These are phyloP conservation scores for Leucophora obtusa DNA, from an alignment of 2,888 invertebrate genomes.

Conservation along the genomic window DNA sequence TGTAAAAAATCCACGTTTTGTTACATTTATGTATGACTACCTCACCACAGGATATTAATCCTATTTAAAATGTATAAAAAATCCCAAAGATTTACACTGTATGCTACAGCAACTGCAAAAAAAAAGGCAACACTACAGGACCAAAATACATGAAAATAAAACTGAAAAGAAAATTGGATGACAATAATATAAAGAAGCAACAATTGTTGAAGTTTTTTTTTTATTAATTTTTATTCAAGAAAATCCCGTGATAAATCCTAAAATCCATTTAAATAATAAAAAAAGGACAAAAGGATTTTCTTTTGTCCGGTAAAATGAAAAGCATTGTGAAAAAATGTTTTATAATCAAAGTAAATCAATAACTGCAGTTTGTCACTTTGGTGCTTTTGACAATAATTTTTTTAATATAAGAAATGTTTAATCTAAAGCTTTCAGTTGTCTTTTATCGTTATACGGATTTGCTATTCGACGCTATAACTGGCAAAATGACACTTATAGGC, in stretches of 20 bases:
- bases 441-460: neutral
- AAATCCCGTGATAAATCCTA: conserved; percentile 60
- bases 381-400: conserved; percentile 9
- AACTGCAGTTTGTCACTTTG: conserved; percentile 63
- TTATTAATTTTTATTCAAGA: neutral
- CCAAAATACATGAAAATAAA: conserved; percentile 18
- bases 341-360: conserved; percentile 66
- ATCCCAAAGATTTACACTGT: conserved; percentile 54
- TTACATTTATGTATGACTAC: conserved; percentile 50
- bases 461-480: neutral
- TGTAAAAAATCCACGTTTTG: conserved; percentile 24
- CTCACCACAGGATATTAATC: conserved; percentile 69
- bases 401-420: neutral
- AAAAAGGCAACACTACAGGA: conserved; percentile 15
- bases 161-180: conserved; percentile 18
- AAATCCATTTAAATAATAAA: conserved; percentile 40
- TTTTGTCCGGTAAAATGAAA: conserved; percentile 4
- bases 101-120: neutral
- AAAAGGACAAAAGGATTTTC: conserved; percentile 33
- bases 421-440: neutral
- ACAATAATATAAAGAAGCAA: conserved; percentile 51
- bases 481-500: conserved; percentile 35
- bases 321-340: conserved; percentile 9
- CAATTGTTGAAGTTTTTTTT: conserved; percentile 39
- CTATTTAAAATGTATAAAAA: conserved; percentile 73